Conservation (phyloP, 2,888 invertebrate genomes). For the Dione juno region DNA sequence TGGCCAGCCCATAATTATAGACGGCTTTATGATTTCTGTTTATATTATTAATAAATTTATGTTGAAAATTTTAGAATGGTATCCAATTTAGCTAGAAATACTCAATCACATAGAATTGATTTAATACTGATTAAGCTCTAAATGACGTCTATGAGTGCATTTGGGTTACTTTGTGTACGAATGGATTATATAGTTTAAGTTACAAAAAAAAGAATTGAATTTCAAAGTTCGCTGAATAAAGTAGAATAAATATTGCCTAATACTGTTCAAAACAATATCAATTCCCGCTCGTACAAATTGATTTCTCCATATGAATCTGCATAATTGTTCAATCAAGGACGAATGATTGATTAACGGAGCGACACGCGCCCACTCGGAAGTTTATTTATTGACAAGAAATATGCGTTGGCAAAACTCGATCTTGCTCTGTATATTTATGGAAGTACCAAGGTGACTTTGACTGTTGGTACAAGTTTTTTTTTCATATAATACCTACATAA, state of each 20-base stretch:
- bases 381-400: slow-evolving; percentile 29
- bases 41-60: slow-evolving; percentile 20
- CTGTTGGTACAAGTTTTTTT: neutral
- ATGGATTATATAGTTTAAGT: too few relatives aligned
- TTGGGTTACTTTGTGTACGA: neutral
- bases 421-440: slow-evolving; percentile 17
- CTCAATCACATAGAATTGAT: too few relatives aligned
- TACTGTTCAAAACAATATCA: slow-evolving; percentile 17
- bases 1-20: slow-evolving; percentile 35
- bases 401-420: slow-evolving; percentile 29
- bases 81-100: neutral
- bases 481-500: neutral
- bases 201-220: too few relatives aligned
- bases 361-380: slow-evolving; percentile 32
- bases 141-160: neutral
- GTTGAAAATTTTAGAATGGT: neutral
- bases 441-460: slow-evolving; percentile 13
- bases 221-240: neutral
- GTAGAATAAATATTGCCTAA: neutral
- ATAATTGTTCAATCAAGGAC: slow-evolving; percentile 34
- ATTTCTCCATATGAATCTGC: slow-evolving; percentile 31
- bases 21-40: slow-evolving; percentile 29
- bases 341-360: slow-evolving; percentile 33
- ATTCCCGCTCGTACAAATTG: slow-evolving; percentile 25
- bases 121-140: neutral